A percentile compares a stretch with the other conserved stretches of the same genome.
Evolutionary conservation across 2,888 invertebrate genomes (phyloP).

Genomic region (Tethea ocularis): DNA sequence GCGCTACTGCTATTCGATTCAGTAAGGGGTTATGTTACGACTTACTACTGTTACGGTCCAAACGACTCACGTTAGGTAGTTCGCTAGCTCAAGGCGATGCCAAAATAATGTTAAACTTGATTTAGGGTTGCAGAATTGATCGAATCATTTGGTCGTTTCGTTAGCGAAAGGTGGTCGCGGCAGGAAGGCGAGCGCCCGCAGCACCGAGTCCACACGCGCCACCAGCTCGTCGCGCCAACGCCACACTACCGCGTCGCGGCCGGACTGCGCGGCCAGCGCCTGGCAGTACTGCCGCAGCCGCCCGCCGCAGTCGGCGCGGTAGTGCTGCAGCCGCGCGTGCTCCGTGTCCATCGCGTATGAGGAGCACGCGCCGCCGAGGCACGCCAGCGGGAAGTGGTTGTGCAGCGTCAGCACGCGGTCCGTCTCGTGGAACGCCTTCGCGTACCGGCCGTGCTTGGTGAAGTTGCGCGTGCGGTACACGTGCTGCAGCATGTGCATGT

Average conservation of each 20-base stretch:
- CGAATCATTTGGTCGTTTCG: no score
- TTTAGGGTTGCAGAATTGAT: no score
- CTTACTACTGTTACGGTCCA: no score
- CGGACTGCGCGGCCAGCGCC: conserved; percentile 91
- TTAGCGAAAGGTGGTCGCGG: conserved; percentile 29
- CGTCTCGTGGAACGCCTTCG: conserved; percentile 97
- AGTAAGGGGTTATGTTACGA: background rate
- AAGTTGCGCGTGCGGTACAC: conserved; percentile 95
- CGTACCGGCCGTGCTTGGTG: conserved; percentile 96
- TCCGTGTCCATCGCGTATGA: conserved; percentile 92
- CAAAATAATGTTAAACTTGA: no score
- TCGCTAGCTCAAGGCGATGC: no score
- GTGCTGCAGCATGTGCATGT: conserved; percentile 97
- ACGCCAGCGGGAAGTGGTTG: conserved; percentile 96
- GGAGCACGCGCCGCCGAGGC: conserved; percentile 92
- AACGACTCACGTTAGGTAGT: no score
- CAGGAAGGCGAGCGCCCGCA: conserved; percentile 89
- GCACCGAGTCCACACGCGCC: conserved; percentile 86
- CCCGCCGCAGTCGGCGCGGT: conserved; percentile 95
- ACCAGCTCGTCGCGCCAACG: conserved; percentile 91
- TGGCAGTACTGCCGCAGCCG: conserved; percentile 93
- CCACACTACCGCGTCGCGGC: conserved; percentile 94
- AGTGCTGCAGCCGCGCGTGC: conserved; percentile 96
- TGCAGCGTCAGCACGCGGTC: conserved; percentile 94
- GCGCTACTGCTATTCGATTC: no score